A percentile compares a stretch with the other conserved stretches of the same genome.
Evolutionary conservation across 2,113 vertebrate genomes (phyloP).

Genomic region (Acanthisitta chloris): DNA sequence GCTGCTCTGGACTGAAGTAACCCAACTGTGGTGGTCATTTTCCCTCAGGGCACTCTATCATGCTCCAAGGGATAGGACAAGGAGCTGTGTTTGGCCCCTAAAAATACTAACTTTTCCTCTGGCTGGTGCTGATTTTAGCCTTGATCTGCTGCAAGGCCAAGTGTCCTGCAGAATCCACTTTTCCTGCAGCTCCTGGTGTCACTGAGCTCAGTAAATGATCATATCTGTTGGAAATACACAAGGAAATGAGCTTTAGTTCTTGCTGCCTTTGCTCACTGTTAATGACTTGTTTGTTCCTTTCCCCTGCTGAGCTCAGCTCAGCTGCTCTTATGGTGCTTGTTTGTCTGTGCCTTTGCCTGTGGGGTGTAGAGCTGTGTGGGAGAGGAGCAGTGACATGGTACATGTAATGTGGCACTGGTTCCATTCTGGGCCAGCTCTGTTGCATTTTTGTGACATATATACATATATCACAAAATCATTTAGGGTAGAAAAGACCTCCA

Average conservation of each 20-base stretch:
- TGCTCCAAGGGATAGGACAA: not conserved
- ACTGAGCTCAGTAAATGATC: constrained; percentile 13
- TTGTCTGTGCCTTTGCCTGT: not conserved
- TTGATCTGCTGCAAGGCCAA: constrained; percentile 32
- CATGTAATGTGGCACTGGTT: not conserved
- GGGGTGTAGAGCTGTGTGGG: not conserved
- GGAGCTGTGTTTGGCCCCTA: not conserved
- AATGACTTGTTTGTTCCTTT: not conserved
- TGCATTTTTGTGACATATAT: not conserved
- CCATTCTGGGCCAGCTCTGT: not conserved
- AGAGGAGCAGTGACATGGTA: not conserved
- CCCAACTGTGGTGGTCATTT: constrained; percentile 34
- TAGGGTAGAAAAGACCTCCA: rapidly evolving
- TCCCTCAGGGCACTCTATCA: constrained; percentile 55
- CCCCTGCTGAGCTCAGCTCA: not conserved
- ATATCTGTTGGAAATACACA: constrained; percentile 23
- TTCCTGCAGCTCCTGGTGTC: not conserved
- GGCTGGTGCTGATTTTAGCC: not conserved
- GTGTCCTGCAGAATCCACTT: not conserved
- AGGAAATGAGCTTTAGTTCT: not conserved
- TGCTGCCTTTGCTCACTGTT: not conserved
- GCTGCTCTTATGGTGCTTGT: not conserved
- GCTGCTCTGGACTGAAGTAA: constrained; percentile 57
- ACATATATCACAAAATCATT: not conserved
- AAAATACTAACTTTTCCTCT: not conserved